These are phyloP conservation scores for Ganaspis brasiliensis DNA, from an alignment of 2,888 invertebrate genomes.

Conservation along the genomic window DNA sequence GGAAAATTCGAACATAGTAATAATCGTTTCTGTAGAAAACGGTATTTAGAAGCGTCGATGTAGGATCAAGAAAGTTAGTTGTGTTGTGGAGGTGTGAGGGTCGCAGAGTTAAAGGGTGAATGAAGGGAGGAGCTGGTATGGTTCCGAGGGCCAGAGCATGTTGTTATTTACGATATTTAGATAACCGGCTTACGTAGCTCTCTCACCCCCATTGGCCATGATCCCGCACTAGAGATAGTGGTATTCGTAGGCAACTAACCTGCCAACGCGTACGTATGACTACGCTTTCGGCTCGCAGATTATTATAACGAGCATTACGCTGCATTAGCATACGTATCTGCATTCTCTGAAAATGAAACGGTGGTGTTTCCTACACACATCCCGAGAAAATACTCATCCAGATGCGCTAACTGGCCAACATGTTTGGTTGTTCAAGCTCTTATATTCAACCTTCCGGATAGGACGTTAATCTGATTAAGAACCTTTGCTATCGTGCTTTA, in stretches of 20 bases:
- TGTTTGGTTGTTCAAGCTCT: background rate
- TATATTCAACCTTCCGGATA: constrained; percentile 1
- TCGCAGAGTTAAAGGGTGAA: constrained; percentile 58
- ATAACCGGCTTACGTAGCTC: constrained; percentile 79
- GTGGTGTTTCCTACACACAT: constrained; percentile 27
- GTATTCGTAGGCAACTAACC: constrained; percentile 64
- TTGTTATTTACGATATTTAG: constrained; percentile 80
- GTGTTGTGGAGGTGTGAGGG: background rate
- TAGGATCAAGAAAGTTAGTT: constrained; percentile 22
- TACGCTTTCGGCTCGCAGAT: constrained; percentile 74
- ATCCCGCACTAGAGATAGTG: constrained; percentile 77
- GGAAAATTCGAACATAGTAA: constrained; percentile 29
- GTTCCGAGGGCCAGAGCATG: constrained; percentile 55
- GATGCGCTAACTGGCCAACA: background rate
- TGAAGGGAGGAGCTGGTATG: constrained; percentile 44
- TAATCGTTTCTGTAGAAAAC: constrained; percentile 31
- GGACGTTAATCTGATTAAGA: constrained; percentile 14
- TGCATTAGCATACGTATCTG: constrained; percentile 78
- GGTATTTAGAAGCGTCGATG: constrained; percentile 27
- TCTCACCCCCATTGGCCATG: constrained; percentile 74
- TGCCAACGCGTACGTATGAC: constrained; percentile 58
- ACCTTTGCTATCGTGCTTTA: constrained; percentile 7
- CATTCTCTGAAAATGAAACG: constrained; percentile 63
- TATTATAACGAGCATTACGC: constrained; percentile 78
- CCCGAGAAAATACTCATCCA: constrained; percentile 35